Evolutionary conservation across 2,888 invertebrate genomes (phyloP), one percentile per base, ranked within the genome.

Genomic region (Melanargia galathea): DNA sequence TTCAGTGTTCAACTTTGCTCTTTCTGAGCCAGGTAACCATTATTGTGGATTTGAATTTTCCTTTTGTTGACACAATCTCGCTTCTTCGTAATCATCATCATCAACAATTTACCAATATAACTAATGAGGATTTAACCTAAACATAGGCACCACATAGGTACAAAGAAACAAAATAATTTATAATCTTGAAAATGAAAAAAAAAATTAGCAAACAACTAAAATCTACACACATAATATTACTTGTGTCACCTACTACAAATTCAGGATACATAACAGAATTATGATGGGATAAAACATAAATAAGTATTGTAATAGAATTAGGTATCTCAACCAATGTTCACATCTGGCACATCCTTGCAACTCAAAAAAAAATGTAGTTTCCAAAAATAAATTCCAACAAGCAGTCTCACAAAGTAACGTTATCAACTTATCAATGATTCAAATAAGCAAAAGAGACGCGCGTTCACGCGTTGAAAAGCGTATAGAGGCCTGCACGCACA

Each of bases 1-100:
- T 71, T 70, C 65, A 67, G 55, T 58, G 22, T 43, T 57, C 30
- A 49, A 51, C 55, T 35, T 56, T 45, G 40, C 48, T 58, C 26
- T 35, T 52, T 45, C 56, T 56, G 20, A 48, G 60, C 35, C 58
- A 35, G 16, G 43, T 6, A 16, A n/a, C 40, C 7, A 40, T 16
- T 63, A 33, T 38, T 60, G 30, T 62, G 16, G n/a, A 49, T 10
- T 49, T 30, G 11, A n/a, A 22, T 22, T 22, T 22, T 22, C 13
- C 7, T 46, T 46, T 22, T 13, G 22, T 13, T 22, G 13, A 3
- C 46, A 46, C 40, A 16, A 40, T 16, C 40, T 40, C 16, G 2
- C 16, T 16, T 40, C 7, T 40, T 16, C 16, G 8, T 7, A 16
- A 18, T 16, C 16, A 40, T 16, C 16, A 40, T 40, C 16, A 16